phyloP scores from a whole-genome alignment of 92 coral and sea anemone genomes.

The Pocillopora meandrina region DNA sequence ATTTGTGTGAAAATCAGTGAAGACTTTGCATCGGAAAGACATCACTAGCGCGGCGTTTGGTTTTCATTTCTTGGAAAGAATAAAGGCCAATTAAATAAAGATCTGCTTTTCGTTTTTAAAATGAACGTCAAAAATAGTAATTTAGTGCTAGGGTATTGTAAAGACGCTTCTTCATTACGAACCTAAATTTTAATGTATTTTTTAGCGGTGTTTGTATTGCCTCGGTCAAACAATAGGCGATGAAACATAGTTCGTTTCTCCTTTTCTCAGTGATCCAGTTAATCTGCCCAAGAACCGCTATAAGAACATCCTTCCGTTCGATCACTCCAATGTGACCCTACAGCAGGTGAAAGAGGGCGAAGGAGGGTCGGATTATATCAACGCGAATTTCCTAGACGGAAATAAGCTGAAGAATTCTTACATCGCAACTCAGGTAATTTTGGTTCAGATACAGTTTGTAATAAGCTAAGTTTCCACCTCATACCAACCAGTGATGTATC shows the following conservation, averaged over 20 bases:
- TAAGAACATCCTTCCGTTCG: slow-evolving; percentile 55
- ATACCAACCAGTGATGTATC: background rate
- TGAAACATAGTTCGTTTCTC: too few species aligned
- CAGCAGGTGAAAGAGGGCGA: slow-evolving; percentile 14
- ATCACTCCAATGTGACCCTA: slow-evolving; percentile 56
- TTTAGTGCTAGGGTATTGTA: too few species aligned
- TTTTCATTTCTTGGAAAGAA: too few species aligned
- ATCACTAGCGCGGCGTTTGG: too few species aligned
- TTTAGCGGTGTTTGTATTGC: too few species aligned
- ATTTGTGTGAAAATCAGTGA: background rate
- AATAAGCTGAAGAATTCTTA: slow-evolving; percentile 39
- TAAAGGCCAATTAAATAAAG: too few species aligned
- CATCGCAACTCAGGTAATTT: slow-evolving; percentile 61
- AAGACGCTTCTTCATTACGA: too few species aligned
- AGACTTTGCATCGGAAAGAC: background rate
- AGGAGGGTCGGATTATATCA: slow-evolving; percentile 53
- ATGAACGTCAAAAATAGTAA: too few species aligned
- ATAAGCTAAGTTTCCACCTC: background rate
- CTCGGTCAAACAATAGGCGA: too few species aligned
- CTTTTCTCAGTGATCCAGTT: slow-evolving; percentile 42
- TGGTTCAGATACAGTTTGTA: background rate
- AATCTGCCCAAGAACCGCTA: slow-evolving; percentile 58
- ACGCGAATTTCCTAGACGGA: slow-evolving; percentile 55
- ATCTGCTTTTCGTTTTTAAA: too few species aligned
- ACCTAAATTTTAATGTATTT: too few species aligned